Base-by-base conservation (phyloP, 2,888 invertebrate genomes). In the Psylliodes chrysocephalus region DNA sequence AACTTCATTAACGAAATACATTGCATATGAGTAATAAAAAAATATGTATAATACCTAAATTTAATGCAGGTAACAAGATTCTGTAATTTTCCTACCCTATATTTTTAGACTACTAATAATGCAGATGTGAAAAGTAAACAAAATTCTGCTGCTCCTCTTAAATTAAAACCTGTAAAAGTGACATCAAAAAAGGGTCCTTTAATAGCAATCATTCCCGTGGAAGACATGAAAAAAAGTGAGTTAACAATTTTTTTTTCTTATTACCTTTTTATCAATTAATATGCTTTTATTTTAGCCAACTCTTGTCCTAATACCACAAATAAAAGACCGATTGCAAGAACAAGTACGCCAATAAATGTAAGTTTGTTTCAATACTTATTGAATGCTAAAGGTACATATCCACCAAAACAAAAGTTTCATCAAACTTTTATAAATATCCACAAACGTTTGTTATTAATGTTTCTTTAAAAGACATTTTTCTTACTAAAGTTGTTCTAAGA, bases 331-430 rank as follows among this genome's bases (percentile, higher is more conserved):
- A 67, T 70, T 14, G 71, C 69, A 25, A 71, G 66, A 53, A 72
- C 71, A 8, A 72, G 72, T 46, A 73, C 73, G n/a, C 73, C 73
- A 8, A 65, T 71, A 35, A 69, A 70, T 38, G 73, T 72, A 64
- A 68, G 67, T 63, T 22, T 55, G 28, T 49, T 14, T 57, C 17
- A 8, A 28, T n/a, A n/a, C n/a, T n/a, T n/a, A n/a, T n/a, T n/a
- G n/a, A n/a, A n/a, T n/a, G n/a, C n/a, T n/a, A n/a, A n/a, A n/a
- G n/a, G n/a, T n/a, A n/a, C n/a, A n/a, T n/a, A n/a, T n/a, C n/a
- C n/a, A n/a, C n/a, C n/a, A n/a, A n/a, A n/a, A n/a, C n/a, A n/a
- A n/a, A n/a, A n/a, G n/a, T n/a, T n/a, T n/a, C n/a, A n/a, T n/a
- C n/a, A n/a, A n/a, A n/a, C n/a, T n/a, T n/a, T n/a, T n/a, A n/a